These are phyloP conservation scores for Poeciliopsis infans DNA, from an alignment of 2,797 vertebrate species.

Conservation along the genomic window DNA sequence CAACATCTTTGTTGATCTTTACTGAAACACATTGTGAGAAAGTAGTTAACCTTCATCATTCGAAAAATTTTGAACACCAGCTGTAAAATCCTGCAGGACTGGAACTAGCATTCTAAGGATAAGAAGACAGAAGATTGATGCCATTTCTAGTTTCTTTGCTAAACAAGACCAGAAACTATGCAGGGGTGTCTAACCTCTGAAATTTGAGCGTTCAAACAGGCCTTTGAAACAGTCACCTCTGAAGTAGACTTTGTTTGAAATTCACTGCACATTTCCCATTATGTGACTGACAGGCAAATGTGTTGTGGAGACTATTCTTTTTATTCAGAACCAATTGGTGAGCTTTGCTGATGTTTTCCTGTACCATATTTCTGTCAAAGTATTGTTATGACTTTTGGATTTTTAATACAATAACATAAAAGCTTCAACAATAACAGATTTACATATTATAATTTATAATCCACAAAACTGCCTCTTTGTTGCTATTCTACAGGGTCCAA, in stretches of 20 bases:
- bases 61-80: not conserved
- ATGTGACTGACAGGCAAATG: constrained; percentile 39
- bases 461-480: not conserved
- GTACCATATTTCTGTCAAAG: not conserved
- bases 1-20: not conserved
- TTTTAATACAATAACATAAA: not conserved
- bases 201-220: constrained; percentile 18
- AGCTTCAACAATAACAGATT: not conserved
- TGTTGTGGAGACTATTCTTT: not conserved
- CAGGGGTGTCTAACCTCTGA: constrained; percentile 33
- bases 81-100: not conserved
- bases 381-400: not conserved
- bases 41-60: not conserved
- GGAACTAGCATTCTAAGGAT: constrained; percentile 23
- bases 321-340: not conserved
- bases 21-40: not conserved
- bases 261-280: constrained; percentile 15
- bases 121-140: constrained; percentile 33
- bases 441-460: not conserved
- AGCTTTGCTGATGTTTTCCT: not conserved
- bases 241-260: constrained; percentile 35
- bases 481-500: not conserved
- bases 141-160: constrained; percentile 27
- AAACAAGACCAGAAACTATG: constrained; percentile 28
- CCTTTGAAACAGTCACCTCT: constrained; percentile 31